Base-by-base conservation (phyloP, 2,797 vertebrate genomes). In the Myoxocephalus aenaeus region DNA sequence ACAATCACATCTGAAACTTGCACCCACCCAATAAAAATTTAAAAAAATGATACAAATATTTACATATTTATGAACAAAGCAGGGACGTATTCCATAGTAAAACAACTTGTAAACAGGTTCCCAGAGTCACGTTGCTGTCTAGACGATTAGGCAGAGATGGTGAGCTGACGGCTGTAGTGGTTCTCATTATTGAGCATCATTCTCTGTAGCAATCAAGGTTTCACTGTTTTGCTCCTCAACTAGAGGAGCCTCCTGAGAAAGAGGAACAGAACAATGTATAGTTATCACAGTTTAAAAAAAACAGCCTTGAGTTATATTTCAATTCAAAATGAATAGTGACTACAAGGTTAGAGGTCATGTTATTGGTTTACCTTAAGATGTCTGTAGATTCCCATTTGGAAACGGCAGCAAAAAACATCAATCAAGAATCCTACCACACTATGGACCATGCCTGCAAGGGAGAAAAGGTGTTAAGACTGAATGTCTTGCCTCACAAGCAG, bases 391-490 rank as follows among this genome's bases (percentile, higher is more conserved):
- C 97, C 97, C 81, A 98, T 91, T 93, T 95, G 95, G 86, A 99
- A 97, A 88, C 96, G 98, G 91, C 98, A 99, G 94, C 96, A 99
- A 87, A 98, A 64, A 5, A 98, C 77, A 88, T 99, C 98, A 38
- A 97, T 95, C 82, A 97, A 87, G 92, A 96, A 99, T 87, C 97
- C 97, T 50, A 97, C 95, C 86, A 98, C 87, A 48, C 95, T 92
- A 20, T 99, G 98, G 85, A 99, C 90, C 96, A 99, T 98, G 25
- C 98, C 98, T 99, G 89, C 15, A 65, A 32, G 40, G 1, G 13
- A 87, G 64, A 68, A 7, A 57, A 36, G 65, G 69, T 22, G 17
- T 73, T 32, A 65, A 58, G 17, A 46, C 17, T 18, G 6, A 22
- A 8, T 3, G 36, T 29, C 20, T 4, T 7, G 14, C 65, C 40